Percentiles rank a stretch among this genome's conserved stretches.
phyloP scores from a whole-genome alignment of 23 tunicate species.

The Diplosoma virens region DNA sequence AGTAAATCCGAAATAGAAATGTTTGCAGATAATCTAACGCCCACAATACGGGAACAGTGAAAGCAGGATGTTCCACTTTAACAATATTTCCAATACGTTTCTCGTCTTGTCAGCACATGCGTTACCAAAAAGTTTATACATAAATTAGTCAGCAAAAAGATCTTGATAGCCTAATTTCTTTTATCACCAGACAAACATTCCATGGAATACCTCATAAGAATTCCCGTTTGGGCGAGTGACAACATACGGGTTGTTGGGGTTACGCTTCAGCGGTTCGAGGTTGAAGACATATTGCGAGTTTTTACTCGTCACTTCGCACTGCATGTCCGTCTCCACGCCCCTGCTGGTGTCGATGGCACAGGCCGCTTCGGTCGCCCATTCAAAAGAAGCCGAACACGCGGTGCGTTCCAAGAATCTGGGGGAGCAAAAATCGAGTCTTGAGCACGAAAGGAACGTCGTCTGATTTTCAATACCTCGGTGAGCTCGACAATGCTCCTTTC shows the following conservation, averaged over 20 bases:
- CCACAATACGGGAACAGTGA: too few species aligned
- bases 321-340: constrained; percentile 1
- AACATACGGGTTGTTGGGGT: constrained; percentile 35
- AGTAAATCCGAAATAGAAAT: too few species aligned
- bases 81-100: too few species aligned
- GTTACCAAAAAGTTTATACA: too few species aligned
- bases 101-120: too few species aligned
- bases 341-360: constrained; percentile 26
- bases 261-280: constrained; percentile 25
- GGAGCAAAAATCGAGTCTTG: too few species aligned
- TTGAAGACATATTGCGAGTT: constrained; percentile 38
- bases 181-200: too few species aligned
- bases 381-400: constrained; percentile 39
- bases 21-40: too few species aligned
- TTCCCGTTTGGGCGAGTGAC: constrained; percentile 4
- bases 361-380: constrained; percentile 57
- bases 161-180: too few species aligned
- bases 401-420: constrained; percentile 36
- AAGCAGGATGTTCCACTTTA: too few species aligned
- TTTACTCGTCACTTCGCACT: constrained; percentile 35
- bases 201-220: constrained; percentile 25
- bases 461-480: constrained; percentile 70
- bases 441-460: too few species aligned
- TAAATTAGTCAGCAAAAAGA: too few species aligned
- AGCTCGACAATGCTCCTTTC: constrained; percentile 40